phyloP scores from a whole-genome alignment of 1,140 invertebrate species.

The Thaumatotibia leucotreta region DNA sequence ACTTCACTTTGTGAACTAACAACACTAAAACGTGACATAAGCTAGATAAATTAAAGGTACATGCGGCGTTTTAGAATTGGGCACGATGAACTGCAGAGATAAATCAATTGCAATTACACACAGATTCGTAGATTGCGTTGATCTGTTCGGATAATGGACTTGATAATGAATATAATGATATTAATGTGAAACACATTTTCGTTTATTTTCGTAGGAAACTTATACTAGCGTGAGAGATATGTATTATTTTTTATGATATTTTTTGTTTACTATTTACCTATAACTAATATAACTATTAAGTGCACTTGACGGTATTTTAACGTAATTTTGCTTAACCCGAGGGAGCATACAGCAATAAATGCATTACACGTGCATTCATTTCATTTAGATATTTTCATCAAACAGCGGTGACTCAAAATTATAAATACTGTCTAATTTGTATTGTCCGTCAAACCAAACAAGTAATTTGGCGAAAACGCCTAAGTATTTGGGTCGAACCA shows the following conservation, averaged over 20 bases:
- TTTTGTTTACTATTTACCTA: too few relatives aligned
- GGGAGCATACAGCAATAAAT: too few relatives aligned
- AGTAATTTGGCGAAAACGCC: not conserved
- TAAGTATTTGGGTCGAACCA: not conserved
- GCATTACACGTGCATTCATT: too few relatives aligned
- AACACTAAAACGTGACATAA: not conserved
- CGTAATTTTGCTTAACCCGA: too few relatives aligned
- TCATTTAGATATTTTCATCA: too few relatives aligned
- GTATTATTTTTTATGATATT: too few relatives aligned
- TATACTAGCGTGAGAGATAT: too few relatives aligned
- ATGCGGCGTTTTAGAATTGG: not conserved
- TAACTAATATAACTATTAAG: too few relatives aligned
- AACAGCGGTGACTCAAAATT: too few relatives aligned
- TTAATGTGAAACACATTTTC: not conserved
- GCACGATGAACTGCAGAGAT: not conserved
- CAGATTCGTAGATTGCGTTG: not conserved
- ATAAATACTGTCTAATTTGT: too few relatives aligned
- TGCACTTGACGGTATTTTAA: too few relatives aligned
- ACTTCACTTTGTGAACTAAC: not conserved
- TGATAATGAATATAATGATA: not conserved
- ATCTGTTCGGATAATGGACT: not conserved
- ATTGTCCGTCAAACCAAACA: not conserved
- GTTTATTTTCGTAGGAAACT: too few relatives aligned
- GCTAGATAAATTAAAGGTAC: not conserved
- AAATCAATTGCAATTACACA: not conserved